A percentile compares a stretch with the other conserved stretches of the same genome.
Evolutionary conservation across 2,113 vertebrate species (phyloP).

Genomic region (Hippocampus abdominalis): DNA sequence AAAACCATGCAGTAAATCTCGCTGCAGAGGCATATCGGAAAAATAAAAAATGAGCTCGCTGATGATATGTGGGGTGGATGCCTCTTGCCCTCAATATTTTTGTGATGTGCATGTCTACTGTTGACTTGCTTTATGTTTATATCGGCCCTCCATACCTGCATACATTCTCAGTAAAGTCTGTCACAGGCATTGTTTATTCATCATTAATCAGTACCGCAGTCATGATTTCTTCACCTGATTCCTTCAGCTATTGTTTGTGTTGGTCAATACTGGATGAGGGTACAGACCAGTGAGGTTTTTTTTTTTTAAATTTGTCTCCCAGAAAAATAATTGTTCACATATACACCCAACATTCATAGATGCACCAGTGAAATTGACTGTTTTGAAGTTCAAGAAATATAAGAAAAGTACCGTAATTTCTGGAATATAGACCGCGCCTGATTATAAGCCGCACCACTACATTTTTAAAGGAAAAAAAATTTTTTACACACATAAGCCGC

Average conservation of each 20-base stretch:
- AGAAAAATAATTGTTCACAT: not conserved
- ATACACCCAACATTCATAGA: not conserved
- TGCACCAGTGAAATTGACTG: not conserved
- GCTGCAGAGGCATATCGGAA: conserved; percentile 14
- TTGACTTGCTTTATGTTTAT: not conserved
- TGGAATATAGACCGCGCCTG: too few species aligned
- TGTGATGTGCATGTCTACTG: not conserved
- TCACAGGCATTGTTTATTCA: conserved; percentile 8
- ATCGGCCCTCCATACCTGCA: not conserved
- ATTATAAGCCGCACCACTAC: too few species aligned
- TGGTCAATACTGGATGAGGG: conserved; percentile 8
- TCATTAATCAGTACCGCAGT: conserved; percentile 12
- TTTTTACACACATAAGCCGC: too few species aligned
- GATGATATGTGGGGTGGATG: not conserved
- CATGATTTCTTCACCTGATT: conserved; percentile 16
- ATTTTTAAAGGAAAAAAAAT: too few species aligned
- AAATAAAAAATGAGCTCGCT: not conserved
- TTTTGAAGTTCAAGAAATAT: not conserved
- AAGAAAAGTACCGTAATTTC: too few species aligned
- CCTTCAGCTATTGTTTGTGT: conserved; percentile 14
- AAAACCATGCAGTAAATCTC: conserved; percentile 22
- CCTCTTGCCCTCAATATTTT: not conserved
- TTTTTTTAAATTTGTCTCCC: not conserved
- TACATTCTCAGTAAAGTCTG: not conserved
- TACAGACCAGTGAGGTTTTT: not conserved